Base-by-base conservation (phyloP, 30 jellyfish, hydroid and myxozoan species). In the Aurelia coerulea region DNA sequence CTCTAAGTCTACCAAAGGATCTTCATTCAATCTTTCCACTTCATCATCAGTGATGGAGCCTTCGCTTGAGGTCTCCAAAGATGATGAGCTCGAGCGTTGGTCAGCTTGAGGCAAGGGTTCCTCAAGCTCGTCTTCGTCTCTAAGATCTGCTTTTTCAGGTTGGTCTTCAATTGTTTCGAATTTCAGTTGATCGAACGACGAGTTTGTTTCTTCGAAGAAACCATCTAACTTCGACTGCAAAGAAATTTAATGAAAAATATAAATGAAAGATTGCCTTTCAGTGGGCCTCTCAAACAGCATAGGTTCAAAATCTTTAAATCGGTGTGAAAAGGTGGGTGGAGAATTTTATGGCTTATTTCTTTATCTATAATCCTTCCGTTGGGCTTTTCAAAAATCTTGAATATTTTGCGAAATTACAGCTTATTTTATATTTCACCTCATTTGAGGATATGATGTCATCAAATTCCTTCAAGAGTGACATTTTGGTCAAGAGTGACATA, bases 211-310 rank as follows among this genome's bases (percentile, higher is more conserved):
- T 10, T 75, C 83, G 35, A 84, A 84, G 87, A 71, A 84, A 10
- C 81, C 46, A 66, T 84, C 93, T 0, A 84, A 63, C 35, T 78
- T 84, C 42, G 93, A 72, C 93, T 84, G 81, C 10, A 84, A 41
- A 4, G 23, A 18, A 46, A 60, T 8, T 10, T 14, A 16, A 73
- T 70, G 63, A 41, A 9, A 37, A 37, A 37, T 37, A 37, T 4
- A 2, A 3, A 23, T 23, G 29, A 0, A 23, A 23, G 29, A 23
- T 23, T 23, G 29, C 29, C 29, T 23, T 23, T 23, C 29, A 23
- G 29, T 23, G 29, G 29, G 29, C 29, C 29, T 23, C 29, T 23
- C 29, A 23, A 23, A 23, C 0, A 23, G 29, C 29, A 23, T 23
- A 23, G 29, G 29, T 23, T 23, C 29, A 23, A 23, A 23, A 23